These are phyloP conservation scores for Crocidura indochinensis DNA, from an alignment of 2,797 vertebrate genomes.

Conservation along the genomic window DNA sequence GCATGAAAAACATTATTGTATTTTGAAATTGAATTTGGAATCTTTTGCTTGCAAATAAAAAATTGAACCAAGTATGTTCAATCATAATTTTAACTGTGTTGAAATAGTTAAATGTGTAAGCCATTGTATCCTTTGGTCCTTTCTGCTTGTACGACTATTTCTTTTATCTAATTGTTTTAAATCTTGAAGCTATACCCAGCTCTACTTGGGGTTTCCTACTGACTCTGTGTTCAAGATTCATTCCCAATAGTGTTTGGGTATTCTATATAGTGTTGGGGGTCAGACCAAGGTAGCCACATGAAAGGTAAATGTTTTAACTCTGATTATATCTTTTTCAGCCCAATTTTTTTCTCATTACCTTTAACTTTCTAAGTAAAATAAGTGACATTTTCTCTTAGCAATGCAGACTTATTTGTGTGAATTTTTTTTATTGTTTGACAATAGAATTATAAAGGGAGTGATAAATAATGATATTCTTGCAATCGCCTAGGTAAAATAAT, in stretches of 20 bases:
- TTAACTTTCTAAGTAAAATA: not conserved
- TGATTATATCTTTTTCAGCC: not conserved
- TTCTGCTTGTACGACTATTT: too few relatives aligned
- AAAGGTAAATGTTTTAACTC: too few relatives aligned
- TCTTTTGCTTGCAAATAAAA: slow-evolving; percentile 12
- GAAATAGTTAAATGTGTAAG: not conserved
- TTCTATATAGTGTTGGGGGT: too few relatives aligned
- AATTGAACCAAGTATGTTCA: not conserved
- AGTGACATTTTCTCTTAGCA: not conserved
- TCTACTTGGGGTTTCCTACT: too few relatives aligned
- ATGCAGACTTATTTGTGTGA: not conserved
- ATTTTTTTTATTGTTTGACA: not conserved
- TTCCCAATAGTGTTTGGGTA: too few relatives aligned
- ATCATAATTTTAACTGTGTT: not conserved
- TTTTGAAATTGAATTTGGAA: not conserved
- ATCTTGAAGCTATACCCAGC: too few relatives aligned
- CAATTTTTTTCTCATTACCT: slow-evolving; percentile 2
- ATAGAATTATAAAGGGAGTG: not conserved
- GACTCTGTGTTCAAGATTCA: too few relatives aligned
- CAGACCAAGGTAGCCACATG: too few relatives aligned
- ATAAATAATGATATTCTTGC: not conserved
- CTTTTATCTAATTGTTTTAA: too few relatives aligned
- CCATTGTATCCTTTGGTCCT: too few relatives aligned
- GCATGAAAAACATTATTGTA: not conserved
- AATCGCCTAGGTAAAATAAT: not conserved